Percentiles rank a stretch among this genome's conserved stretches.
Conservation (phyloP, 1,140 invertebrate genomes). For the Tyrophagus putrescentiae region DNA sequence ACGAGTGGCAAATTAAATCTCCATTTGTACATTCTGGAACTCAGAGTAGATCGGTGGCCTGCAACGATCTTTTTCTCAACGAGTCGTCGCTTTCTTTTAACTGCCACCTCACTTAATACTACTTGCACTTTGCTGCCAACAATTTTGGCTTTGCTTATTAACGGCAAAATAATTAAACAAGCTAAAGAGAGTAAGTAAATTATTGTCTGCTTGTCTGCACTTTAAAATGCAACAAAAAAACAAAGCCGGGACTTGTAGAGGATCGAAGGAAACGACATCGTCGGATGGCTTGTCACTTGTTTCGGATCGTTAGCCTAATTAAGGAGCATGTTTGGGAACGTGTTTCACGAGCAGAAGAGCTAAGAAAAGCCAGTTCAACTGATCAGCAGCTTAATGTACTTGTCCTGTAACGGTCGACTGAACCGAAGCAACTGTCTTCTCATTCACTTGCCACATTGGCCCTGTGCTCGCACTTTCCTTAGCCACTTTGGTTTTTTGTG, state of each 20-base stretch:
- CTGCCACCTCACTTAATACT: no score
- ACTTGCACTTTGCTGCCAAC: no score
- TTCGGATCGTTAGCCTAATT: constrained; percentile 11
- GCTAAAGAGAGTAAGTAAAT: not conserved
- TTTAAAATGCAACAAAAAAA: constrained; percentile 15
- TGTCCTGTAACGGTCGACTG: not conserved
- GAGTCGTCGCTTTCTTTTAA: no score
- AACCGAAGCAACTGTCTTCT: not conserved
- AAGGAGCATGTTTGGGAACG: not conserved
- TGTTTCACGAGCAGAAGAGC: not conserved
- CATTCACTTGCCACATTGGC: no score
- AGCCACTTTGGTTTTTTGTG: not conserved
- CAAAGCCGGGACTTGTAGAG: not conserved
- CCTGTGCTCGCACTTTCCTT: not conserved
- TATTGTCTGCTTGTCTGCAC: not conserved
- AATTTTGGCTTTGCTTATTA: not conserved
- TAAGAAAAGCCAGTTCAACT: no score
- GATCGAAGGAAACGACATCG: not conserved
- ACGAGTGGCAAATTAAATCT: constrained; percentile 10
- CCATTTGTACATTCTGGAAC: not conserved
- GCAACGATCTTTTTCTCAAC: not conserved
- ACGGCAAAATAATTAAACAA: constrained; percentile 1
- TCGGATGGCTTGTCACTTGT: constrained; percentile 9
- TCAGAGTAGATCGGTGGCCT: not conserved
- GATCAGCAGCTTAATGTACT: constrained; percentile 14